Percentiles rank a stretch among this genome's conserved stretches.
Evolutionary conservation across 2,888 invertebrate species (phyloP).

Genomic region (Macrosiphum euphorbiae): DNA sequence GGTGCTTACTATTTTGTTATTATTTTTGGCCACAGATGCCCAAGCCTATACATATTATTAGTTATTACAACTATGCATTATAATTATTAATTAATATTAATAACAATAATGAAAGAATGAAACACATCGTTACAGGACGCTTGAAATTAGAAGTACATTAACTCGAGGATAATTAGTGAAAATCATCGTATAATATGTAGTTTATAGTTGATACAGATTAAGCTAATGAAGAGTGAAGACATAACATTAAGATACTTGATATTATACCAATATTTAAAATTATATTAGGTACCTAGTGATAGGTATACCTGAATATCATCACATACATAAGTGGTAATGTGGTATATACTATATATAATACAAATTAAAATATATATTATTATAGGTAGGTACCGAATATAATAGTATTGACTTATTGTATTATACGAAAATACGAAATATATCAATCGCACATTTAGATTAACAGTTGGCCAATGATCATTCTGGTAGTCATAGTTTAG

Average conservation of each 20-base stretch:
- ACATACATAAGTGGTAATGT: background rate
- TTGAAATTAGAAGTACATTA: background rate
- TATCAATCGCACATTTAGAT: background rate
- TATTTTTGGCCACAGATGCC: background rate
- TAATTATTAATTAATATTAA: background rate
- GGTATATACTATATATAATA: too few species aligned
- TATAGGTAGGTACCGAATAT: too few species aligned
- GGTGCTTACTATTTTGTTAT: background rate
- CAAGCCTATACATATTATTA: background rate
- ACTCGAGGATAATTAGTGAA: background rate
- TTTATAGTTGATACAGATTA: background rate
- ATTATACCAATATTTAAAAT: background rate
- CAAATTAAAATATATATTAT: too few species aligned
- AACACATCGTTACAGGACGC: background rate
- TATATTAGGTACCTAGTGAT: background rate
- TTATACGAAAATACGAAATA: background rate
- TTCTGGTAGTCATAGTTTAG: background rate
- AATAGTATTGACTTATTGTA: too few species aligned
- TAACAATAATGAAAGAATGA: background rate
- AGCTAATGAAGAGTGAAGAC: background rate
- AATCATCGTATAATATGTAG: too few species aligned
- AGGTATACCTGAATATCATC: background rate
- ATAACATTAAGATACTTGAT: background rate
- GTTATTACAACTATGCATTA: background rate
- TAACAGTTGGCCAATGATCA: background rate